phyloP scores from a whole-genome alignment of 2,888 invertebrate species.

The Eumacrocentrus americanus region DNA sequence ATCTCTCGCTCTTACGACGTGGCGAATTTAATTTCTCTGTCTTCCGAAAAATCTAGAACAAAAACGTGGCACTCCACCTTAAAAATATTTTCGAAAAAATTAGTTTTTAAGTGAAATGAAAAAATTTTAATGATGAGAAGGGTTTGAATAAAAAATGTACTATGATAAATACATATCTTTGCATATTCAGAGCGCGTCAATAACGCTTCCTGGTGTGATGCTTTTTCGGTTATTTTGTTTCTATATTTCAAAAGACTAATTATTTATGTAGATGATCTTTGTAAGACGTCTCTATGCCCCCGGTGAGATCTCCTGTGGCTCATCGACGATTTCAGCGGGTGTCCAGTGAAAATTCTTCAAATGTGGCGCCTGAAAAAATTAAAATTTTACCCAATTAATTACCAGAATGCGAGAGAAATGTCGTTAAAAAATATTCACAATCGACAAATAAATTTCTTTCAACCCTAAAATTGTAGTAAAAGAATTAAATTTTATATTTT shows the following conservation, averaged over 20 bases:
- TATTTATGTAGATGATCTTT: not conserved
- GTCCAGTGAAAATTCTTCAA: not conserved
- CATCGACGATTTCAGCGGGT: slow-evolving; percentile 7
- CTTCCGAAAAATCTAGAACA: not conserved
- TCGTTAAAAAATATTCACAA: not conserved
- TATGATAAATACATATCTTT: not conserved
- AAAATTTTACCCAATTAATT: not conserved
- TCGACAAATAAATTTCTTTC: not conserved
- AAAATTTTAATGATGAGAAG: not conserved
- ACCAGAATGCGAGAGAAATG: not conserved
- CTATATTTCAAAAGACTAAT: not conserved
- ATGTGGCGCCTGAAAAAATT: no score
- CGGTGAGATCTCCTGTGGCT: slow-evolving; percentile 4
- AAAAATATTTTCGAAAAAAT: not conserved
- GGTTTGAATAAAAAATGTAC: not conserved
- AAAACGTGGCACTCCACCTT: not conserved
- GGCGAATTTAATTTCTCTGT: not conserved
- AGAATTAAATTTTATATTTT: not conserved
- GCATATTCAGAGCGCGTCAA: not conserved
- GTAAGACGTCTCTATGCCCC: not conserved
- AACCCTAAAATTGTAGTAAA: not conserved
- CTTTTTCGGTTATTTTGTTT: not conserved
- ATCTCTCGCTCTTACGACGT: not conserved
- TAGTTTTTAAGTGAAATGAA: not conserved
- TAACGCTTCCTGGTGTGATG: not conserved